A percentile compares a stretch with the other conserved stretches of the same genome.
Conservation (phyloP, 2,113 vertebrate species). For the Poicephalus gulielmi region DNA sequence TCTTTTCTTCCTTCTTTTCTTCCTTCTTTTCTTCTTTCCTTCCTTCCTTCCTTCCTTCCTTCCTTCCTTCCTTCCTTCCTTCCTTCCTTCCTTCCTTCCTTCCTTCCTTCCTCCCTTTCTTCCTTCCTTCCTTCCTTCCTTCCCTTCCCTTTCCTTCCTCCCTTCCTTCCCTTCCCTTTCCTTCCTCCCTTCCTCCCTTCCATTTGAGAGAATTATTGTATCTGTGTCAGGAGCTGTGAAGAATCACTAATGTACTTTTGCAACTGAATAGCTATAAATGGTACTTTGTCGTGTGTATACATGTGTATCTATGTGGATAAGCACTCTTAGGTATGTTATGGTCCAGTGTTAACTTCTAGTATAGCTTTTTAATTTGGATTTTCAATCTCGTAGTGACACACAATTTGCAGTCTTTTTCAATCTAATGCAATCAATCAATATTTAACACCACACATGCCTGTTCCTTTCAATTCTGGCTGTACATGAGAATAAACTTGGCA, state of each 20-base stretch:
- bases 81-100: no score
- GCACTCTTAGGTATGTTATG: not conserved
- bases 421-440: not conserved
- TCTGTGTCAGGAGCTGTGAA: not conserved
- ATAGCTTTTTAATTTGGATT: conserved; percentile 2
- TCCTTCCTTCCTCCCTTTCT: no score
- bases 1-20: no score
- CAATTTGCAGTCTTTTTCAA: not conserved
- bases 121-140: no score
- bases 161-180: no score
- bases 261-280: not conserved
- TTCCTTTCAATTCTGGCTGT: conserved; percentile 35
- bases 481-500: conserved; percentile 51
- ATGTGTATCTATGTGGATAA: not conserved
- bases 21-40: no score
- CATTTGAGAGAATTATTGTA: not conserved
- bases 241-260: not conserved
- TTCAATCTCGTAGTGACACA: not conserved
- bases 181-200: no score
- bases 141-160: no score
- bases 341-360: not conserved
- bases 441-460: not conserved
- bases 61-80: no score
- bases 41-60: no score
- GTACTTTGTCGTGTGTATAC: not conserved